Base-by-base conservation (phyloP, 2,113 vertebrate genomes). In the Corythoichthys intestinalis region DNA sequence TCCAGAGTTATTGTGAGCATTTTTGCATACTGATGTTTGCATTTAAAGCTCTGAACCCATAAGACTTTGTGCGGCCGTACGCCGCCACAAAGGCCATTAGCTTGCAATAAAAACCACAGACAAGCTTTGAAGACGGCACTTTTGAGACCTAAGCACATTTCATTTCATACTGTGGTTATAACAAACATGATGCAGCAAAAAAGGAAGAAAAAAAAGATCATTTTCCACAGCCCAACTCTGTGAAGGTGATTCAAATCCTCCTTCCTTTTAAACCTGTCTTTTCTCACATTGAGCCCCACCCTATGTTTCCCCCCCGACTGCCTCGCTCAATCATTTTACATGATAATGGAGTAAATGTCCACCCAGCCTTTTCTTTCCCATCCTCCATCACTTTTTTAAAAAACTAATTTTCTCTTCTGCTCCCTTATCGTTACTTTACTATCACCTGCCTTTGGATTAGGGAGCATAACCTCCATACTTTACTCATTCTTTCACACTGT, bases 241-340 rank as follows among this genome's bases (percentile, higher is more conserved):
- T 4, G 58, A 60, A 60, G 58, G 38, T 75, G 61, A 78, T 66
- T 77, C 71, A 67, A 82, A 77, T 65, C 79, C 70, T 34, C 56
- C 39, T 62, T 1, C 37, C 20, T 67, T 41, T 28, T 60, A 20
- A 9, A 4, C 52, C 48, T 54, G 1, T 65, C 48, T 52, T 10
- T 47, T 14, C 20, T 67, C 50, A 20, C 35, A 6, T 7, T 13
- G 37, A 46, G 66, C 65, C 49, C 39, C 48, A 15, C 47, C 28
- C n/a, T 46, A 28, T 38, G 6, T 15, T 39, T 37, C 17, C 44
- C 6, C 38, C 41, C 48, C 12, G 47, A 12, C 35, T 47, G 46
- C 38, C 65, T 57, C 7, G 0, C 39, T 38, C 63, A 46, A 46
- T 46, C 17, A 44, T 62, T 62, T 44, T 20, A 44, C 60, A 41